These are phyloP conservation scores for Belonocnema kinseyi DNA, from an alignment of 1,140 invertebrate genomes.

Conservation along the genomic window DNA sequence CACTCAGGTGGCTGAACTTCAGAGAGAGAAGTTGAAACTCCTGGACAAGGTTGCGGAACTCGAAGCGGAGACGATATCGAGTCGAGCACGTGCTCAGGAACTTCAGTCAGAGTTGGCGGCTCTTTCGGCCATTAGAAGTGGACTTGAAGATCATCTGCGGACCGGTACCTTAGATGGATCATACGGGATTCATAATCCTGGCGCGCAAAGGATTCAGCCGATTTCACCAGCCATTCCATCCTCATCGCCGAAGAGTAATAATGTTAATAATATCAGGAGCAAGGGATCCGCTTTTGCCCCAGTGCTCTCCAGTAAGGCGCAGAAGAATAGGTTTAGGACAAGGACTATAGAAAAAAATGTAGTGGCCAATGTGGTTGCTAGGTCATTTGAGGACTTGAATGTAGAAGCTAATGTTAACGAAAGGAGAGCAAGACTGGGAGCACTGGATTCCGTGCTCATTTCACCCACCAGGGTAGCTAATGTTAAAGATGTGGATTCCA, in stretches of 20 bases:
- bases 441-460: conserved; percentile 70
- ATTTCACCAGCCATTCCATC: conserved; percentile 48
- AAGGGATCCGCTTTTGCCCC: conserved; percentile 66
- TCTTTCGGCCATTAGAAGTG: conserved; percentile 78
- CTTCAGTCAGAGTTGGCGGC: conserved; percentile 79
- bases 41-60: conserved; percentile 83
- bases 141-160: conserved; percentile 80
- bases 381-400: conserved; percentile 57
- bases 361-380: conserved; percentile 56
- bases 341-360: conserved; percentile 74
- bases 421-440: conserved; percentile 66
- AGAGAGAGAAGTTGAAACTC: conserved; percentile 83
- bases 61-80: conserved; percentile 82
- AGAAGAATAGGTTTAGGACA: conserved; percentile 71
- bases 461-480: conserved; percentile 67
- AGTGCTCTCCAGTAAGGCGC: conserved; percentile 57
- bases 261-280: conserved; percentile 55
- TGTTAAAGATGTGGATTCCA: conserved; percentile 76
- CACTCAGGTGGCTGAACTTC: conserved; percentile 66
- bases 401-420: conserved; percentile 62
- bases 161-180: conserved; percentile 68
- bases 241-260: conserved; percentile 54
- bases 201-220: conserved; percentile 60
- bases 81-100: conserved; percentile 79
- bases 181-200: conserved; percentile 51